These are phyloP conservation scores for Drosophila merina DNA, from an alignment of 2,888 invertebrate species.

Conservation along the genomic window DNA sequence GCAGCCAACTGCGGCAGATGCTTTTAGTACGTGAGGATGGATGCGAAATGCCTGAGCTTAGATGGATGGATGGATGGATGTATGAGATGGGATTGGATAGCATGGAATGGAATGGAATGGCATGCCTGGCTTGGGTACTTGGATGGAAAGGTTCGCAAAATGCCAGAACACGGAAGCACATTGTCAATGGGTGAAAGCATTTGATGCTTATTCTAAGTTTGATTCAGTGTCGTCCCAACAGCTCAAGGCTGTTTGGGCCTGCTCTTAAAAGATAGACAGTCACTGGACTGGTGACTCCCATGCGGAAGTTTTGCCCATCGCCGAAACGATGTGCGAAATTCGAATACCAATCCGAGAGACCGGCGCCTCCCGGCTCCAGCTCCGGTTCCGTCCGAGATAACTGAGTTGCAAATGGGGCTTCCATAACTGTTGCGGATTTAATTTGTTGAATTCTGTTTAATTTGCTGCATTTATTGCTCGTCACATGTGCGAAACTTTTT, in stretches of 20 bases:
- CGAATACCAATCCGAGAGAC: slow-evolving; percentile 28
- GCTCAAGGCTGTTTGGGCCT: slow-evolving; percentile 32
- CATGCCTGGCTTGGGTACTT: slow-evolving; percentile 1
- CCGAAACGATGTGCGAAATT: slow-evolving; percentile 33
- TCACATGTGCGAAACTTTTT: slow-evolving; percentile 52
- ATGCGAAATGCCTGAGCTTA: slow-evolving; percentile 10
- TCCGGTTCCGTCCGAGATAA: not conserved
- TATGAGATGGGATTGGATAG: slow-evolving; percentile 2
- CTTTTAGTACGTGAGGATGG: slow-evolving; percentile 36
- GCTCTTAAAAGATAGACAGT: slow-evolving; percentile 30
- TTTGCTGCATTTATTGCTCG: slow-evolving; percentile 57
- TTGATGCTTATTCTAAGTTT: slow-evolving; percentile 62
- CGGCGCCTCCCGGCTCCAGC: not conserved
- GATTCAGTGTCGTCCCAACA: slow-evolving; percentile 51
- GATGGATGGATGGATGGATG: slow-evolving; percentile 13
- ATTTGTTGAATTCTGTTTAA: slow-evolving; percentile 59
- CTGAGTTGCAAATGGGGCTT: slow-evolving; percentile 8
- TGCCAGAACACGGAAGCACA: slow-evolving; percentile 66
- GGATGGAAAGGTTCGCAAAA: slow-evolving; percentile 7
- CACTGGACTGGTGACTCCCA: slow-evolving; percentile 27
- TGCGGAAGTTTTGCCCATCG: slow-evolving; percentile 57
- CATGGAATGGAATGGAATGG: not conserved
- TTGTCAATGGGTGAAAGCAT: slow-evolving; percentile 65
- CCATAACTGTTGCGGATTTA: slow-evolving; percentile 46
- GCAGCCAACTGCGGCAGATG: slow-evolving; percentile 17